Conservation (phyloP, 2,888 invertebrate species). For the Aleiodes alternator region DNA sequence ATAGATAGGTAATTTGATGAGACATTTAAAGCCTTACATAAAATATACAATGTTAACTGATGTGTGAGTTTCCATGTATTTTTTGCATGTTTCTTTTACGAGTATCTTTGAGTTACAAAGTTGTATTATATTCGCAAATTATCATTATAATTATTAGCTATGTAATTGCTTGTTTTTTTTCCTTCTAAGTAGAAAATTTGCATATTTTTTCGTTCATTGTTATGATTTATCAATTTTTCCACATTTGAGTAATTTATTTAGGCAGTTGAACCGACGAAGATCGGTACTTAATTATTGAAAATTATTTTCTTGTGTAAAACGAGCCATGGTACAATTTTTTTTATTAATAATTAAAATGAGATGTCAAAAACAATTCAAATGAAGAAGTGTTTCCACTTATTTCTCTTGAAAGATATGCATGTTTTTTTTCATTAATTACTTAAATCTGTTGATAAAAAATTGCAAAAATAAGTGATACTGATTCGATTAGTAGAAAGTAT, state of each 20-base stretch:
- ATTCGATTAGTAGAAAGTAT: conserved; percentile 27
- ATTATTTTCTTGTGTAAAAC: conserved; percentile 20
- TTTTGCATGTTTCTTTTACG: conserved; percentile 36
- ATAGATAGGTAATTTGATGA: conserved; percentile 72
- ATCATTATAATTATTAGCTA: conserved; percentile 39
- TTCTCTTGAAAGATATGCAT: conserved; percentile 52
- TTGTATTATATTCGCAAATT: conserved; percentile 46
- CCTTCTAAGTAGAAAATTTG: conserved; percentile 27
- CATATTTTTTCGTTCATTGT: conserved; percentile 43
- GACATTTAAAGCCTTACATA: conserved; percentile 74
- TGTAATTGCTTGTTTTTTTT: conserved; percentile 49
- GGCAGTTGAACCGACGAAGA: conserved; percentile 22
- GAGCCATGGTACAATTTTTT: conserved; percentile 17
- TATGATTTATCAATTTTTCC: conserved; percentile 30
- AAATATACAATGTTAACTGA: conserved; percentile 70
- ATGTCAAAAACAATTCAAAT: conserved; percentile 16
- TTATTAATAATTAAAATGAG: conserved; percentile 6
- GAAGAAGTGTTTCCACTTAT: conserved; percentile 48
- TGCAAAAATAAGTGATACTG: conserved; percentile 36
- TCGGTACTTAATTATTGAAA: conserved; percentile 12
- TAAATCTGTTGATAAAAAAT: conserved; percentile 37
- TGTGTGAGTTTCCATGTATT: conserved; percentile 50
- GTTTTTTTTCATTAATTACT: neutral
- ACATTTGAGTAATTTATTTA: conserved; percentile 38
- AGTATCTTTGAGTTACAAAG: conserved; percentile 39